Base-by-base conservation (phyloP, 2,113 vertebrate species). In the Rhinogobius similis region DNA sequence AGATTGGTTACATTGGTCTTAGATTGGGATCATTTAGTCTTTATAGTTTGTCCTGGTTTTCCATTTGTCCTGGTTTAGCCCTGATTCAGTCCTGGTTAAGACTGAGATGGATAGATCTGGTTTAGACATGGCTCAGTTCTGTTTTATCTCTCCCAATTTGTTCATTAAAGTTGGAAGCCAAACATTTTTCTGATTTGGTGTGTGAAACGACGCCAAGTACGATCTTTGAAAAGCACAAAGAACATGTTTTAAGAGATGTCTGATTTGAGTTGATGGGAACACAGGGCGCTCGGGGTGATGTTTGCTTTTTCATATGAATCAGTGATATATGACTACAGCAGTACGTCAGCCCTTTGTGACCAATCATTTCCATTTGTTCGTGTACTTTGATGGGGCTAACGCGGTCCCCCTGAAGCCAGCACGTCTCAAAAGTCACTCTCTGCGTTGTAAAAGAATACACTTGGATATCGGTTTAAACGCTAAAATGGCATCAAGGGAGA, bases 171-270 rank as follows among this genome's bases (percentile, higher is more conserved):
- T 53, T 13, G 13, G 24, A 58, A 20, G 55, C 55, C 14, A 29
- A 58, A 58, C 14, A 29, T 58, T 58, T 56, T 36, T 29, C 16
- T 16, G 26, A 58, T 27, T 5, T 29, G 55, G 55, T 58, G 26
- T 58, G 26, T 18, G 26, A 29, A 58, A 56, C 36, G 75, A 76
- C 55, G 76, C 59, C 62, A 63, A 63, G 77, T 23, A 68, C 75
- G 77, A 79, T 77, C 50, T 41, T 72, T 76, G 63, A 72, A 82
- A 82, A 77, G 68, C 78, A 86, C 79, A 79, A 75, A 73, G 72
- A 52, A 36, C 67, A 70, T 67, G 79, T 82, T 73, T 4, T 32
- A 29, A 36, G 27, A 26, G 65, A 44, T 26, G 36, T 48, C 79
- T 74, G 48, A 70, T 39, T 66, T 10, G 10, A 66, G 23, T 70